Evolutionary conservation across 2,888 invertebrate species (phyloP), one percentile per base, ranked within the genome.

Genomic region (Parnassius mnemosyne): DNA sequence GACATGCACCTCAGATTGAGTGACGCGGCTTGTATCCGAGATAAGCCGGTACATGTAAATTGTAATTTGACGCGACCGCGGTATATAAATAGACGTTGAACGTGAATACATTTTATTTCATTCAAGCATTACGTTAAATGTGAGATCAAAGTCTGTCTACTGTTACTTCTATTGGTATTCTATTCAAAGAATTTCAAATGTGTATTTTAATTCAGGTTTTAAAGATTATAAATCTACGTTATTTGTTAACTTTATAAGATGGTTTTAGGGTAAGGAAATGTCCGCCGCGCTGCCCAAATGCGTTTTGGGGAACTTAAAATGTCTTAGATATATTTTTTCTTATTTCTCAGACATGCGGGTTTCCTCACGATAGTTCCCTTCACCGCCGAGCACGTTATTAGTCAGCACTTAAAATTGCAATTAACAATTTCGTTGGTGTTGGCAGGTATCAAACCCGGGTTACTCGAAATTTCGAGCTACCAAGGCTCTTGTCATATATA

Each of bases 1-100:
- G 81, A 76, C 80, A 75, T 80, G 80, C 76, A 78, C 69, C 80
- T 82, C 76, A 75, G 77, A 79, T 79, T 87, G 85, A 88, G 79
- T 85, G 88, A 87, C 86, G 75, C 13, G 49, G 49, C 49, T 80
- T 80, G 80, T 71, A 77, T 75, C 74, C 74, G 74, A 81, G 74
- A 78, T 81, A 79, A 78, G 80, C 80, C 78, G 75, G 77, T 77
- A 71, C 66, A 72, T 69, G 70, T 71, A 68, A 70, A 68, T 66
- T 65, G 67, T 74, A 72, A 73, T 72, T 69, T 71, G 63, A 63
- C 63, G 60, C 63, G 63, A 60, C 60, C 52, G 63, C 57, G 52
- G 43, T 60, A 63, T 60, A 63, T 60, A 63, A 63, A 63, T 63
- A 63, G 63, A 63, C 47, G 55, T 51, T 53, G 53, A 58, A 46